Conservation (phyloP, 1,140 invertebrate genomes). For the Cepaea nemoralis region DNA sequence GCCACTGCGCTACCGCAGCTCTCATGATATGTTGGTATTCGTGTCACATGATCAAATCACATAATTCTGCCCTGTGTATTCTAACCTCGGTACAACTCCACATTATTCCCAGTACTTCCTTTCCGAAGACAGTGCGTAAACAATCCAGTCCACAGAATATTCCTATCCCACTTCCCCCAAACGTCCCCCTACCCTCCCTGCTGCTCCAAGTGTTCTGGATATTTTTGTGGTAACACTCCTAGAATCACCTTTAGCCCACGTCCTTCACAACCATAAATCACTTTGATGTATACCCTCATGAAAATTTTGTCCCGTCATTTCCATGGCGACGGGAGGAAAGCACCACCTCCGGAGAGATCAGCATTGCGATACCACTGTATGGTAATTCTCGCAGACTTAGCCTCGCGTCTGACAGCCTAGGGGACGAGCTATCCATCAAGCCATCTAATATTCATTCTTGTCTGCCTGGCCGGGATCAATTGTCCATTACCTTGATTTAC, state of each 20-base stretch:
- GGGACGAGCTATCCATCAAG: slow-evolving; percentile 41
- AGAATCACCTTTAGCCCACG: background rate
- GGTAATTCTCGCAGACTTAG: slow-evolving; percentile 28
- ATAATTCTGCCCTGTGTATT: no score
- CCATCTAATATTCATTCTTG: slow-evolving; percentile 44
- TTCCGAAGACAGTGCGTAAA: background rate
- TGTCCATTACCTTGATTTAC: slow-evolving; percentile 43
- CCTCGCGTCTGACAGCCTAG: slow-evolving; percentile 17
- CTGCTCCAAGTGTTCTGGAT: background rate
- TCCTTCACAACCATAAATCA: slow-evolving; percentile 32
- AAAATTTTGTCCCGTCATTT: slow-evolving; percentile 39
- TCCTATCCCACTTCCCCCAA: background rate
- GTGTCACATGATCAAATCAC: no score
- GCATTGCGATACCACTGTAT: slow-evolving; percentile 25
- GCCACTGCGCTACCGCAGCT: no score
- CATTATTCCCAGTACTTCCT: background rate
- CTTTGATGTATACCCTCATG: slow-evolving; percentile 40
- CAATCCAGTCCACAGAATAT: background rate
- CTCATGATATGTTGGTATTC: no score
- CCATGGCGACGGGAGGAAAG: slow-evolving; percentile 35
- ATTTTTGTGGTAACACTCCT: background rate
- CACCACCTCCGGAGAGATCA: slow-evolving; percentile 27
- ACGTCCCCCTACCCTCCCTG: background rate
- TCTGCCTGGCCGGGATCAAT: slow-evolving; percentile 37
- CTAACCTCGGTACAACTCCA: background rate